phyloP scores from a whole-genome alignment of 2,888 invertebrate genomes.

The Diplazon laetatorius region DNA sequence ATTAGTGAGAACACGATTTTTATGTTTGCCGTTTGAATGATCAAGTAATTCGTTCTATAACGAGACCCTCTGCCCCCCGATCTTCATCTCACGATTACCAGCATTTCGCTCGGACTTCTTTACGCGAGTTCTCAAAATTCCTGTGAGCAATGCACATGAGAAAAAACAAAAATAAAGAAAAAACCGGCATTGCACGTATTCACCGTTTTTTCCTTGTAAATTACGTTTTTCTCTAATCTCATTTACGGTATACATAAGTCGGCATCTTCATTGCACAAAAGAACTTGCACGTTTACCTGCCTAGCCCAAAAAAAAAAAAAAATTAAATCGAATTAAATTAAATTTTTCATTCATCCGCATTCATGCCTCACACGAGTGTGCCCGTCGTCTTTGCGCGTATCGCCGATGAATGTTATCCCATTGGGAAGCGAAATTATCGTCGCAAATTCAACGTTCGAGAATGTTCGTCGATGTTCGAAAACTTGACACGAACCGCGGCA shows the following conservation, averaged over 20 bases:
- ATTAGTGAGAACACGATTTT: too few relatives aligned
- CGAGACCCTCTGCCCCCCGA: neutral
- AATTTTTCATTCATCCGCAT: constrained; percentile 15
- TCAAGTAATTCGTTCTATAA: constrained; percentile 17
- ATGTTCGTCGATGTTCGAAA: neutral
- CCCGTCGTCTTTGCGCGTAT: constrained; percentile 7
- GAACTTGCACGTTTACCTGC: constrained; percentile 1
- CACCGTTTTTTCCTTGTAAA: too few relatives aligned
- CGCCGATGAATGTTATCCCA: neutral
- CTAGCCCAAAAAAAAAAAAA: constrained; percentile 23
- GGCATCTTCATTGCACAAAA: constrained; percentile 30
- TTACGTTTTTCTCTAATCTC: neutral
- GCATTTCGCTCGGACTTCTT: too few relatives aligned
- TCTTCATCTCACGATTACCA: too few relatives aligned
- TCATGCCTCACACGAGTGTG: constrained; percentile 8
- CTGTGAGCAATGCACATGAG: too few relatives aligned
- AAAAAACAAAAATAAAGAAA: too few relatives aligned
- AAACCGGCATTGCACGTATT: neutral
- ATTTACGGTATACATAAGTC: constrained; percentile 1
- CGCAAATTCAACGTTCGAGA: neutral
- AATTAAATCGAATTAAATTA: too few relatives aligned
- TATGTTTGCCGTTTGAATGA: constrained; percentile 30
- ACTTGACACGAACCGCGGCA: neutral
- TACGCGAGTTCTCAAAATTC: too few relatives aligned
- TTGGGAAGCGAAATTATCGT: neutral